Evolutionary conservation across 2,888 invertebrate species (phyloP), one percentile per base, ranked within the genome.

Genomic region (Papilio elwesi): DNA sequence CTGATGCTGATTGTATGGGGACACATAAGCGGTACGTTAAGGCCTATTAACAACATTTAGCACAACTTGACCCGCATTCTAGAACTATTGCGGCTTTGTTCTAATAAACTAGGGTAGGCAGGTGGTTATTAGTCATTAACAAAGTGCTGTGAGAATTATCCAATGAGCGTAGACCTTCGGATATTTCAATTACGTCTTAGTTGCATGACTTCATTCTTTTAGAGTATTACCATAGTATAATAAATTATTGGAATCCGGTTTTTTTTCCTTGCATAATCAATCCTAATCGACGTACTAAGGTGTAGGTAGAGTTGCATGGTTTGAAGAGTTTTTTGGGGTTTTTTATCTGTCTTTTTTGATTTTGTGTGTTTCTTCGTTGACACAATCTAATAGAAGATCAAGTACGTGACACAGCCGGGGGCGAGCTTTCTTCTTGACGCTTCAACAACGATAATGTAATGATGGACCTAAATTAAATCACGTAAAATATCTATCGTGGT

Each of bases 31-130:
- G 43, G 26, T 43, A 53, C 10, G 16, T 63, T 68, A 38, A 59
- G 26, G 13, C 43, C 12, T 16, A 72, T 68, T 68, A 68, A 38
- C 57, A 38, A 47, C 65, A 68, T 48, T 73, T 68, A 73, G 68
- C 68, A 68, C 68, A 49, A 65, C 64, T 63, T 68, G 49, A 73
- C 68, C 53, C 68, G 15, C 57, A 53, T 62, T 72, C 26, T 53
- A 36, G 38, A 48, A 48, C 16, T 16, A 59, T 63, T 16, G 38
- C 68, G 53, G 63, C 53, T 51, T 55, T 55, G 64, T 64, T 53
- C 63, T 67, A 67, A 71, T 67, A 48, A 55, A 53, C 26, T 38
- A 59, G 47, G 64, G 51, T 55, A 57, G 49, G 64, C 26, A 71
- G 59, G 10, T 66, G 16, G 62, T 71, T 64, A 48, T 48, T 67